Evolutionary conservation across 1,140 invertebrate genomes (phyloP).

Genomic region (Euwallacea fornicatus): DNA sequence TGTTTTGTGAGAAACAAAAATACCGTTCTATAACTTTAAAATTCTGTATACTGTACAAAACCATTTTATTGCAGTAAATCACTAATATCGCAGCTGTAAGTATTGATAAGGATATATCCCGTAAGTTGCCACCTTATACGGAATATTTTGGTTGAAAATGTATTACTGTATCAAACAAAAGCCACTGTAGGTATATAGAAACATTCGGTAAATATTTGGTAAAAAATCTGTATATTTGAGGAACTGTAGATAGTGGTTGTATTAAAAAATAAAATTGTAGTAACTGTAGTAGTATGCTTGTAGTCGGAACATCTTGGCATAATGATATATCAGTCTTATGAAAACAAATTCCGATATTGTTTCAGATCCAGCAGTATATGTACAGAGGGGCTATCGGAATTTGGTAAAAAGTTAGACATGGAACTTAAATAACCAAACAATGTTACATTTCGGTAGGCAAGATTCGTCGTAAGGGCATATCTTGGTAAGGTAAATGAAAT

Average conservation of each 20-base stretch:
- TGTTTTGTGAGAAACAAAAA: conserved; percentile 16
- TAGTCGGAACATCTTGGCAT: conserved; percentile 52
- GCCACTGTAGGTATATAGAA: conserved; percentile 47
- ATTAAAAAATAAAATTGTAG: conserved; percentile 47
- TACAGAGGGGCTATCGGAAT: conserved; percentile 32
- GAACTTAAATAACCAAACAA: too few species aligned
- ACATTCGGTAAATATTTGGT: conserved; percentile 51
- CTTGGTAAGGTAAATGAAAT: too few species aligned
- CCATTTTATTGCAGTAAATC: conserved; percentile 47
- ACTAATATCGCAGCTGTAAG: conserved; percentile 51
- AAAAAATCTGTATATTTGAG: conserved; percentile 54
- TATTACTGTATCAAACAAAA: conserved; percentile 40
- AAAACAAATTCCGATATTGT: conserved; percentile 40
- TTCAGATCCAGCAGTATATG: conserved; percentile 6
- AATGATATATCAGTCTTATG: conserved; percentile 54
- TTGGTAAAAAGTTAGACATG: conserved; percentile 30
- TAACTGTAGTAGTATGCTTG: conserved; percentile 33
- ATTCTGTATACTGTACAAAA: conserved; percentile 34
- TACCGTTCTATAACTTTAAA: conserved; percentile 16
- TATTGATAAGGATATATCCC: conserved; percentile 35
- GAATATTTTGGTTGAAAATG: conserved; percentile 27
- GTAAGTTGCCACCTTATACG: neutral
- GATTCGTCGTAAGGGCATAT: too few species aligned
- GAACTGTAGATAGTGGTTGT: conserved; percentile 51
- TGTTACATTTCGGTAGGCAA: too few species aligned